Conservation (phyloP, 2,797 vertebrate genomes). For the Chromobotia macracanthus region DNA sequence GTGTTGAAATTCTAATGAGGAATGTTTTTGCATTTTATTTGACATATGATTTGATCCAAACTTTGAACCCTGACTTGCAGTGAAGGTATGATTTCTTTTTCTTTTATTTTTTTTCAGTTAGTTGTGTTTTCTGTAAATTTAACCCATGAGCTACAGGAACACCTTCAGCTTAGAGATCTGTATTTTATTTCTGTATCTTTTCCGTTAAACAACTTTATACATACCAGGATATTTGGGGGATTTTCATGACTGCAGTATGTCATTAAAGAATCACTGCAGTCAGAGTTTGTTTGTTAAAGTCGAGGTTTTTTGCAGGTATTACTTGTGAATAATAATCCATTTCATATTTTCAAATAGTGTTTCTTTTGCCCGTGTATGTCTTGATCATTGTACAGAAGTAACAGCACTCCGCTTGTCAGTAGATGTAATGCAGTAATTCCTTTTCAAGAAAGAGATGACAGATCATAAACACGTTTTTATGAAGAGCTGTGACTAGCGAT, state of each 20-base stretch:
- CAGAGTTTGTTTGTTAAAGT: slow-evolving; percentile 18
- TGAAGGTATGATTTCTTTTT: not conserved
- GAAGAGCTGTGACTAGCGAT: slow-evolving; percentile 29
- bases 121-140: not conserved
- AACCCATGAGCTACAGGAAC: not conserved
- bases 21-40: not conserved
- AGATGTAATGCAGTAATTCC: slow-evolving; percentile 37
- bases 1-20: slow-evolving; percentile 13
- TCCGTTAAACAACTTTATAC: not conserved
- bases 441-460: slow-evolving; percentile 44
- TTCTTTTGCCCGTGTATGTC: slow-evolving; percentile 47
- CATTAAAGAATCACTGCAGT: slow-evolving; percentile 19
- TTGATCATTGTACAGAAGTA: slow-evolving; percentile 42
- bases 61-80: not conserved
- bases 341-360: slow-evolving; percentile 40
- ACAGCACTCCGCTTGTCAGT: slow-evolving; percentile 34
- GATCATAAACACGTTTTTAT: slow-evolving; percentile 41
- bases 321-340: slow-evolving; percentile 31
- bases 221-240: not conserved
- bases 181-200: not conserved
- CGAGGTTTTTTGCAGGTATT: slow-evolving; percentile 41
- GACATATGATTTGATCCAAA: not conserved
- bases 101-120: not conserved
- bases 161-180: not conserved
- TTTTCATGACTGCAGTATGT: slow-evolving; percentile 10